These are phyloP conservation scores for Eristalis arbustorum DNA, from an alignment of 2,888 invertebrate genomes.

Conservation along the genomic window DNA sequence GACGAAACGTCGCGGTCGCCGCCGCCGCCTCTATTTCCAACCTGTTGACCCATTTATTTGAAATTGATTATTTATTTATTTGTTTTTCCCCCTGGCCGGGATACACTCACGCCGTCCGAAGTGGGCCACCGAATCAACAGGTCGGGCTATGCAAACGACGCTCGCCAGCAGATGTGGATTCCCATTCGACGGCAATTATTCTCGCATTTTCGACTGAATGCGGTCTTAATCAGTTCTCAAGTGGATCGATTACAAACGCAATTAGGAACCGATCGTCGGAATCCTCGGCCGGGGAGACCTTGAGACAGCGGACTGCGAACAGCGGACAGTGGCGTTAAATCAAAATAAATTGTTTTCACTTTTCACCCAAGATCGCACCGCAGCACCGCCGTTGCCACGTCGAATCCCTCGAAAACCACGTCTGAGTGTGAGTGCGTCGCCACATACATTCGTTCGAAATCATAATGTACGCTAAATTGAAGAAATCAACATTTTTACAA, in stretches of 20 bases:
- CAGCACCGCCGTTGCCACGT: not conserved
- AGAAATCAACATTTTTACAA: conserved; percentile 14
- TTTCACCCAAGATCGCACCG: not conserved
- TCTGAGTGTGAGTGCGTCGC: not conserved
- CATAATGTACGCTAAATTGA: not conserved
- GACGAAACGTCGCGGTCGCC: not conserved
- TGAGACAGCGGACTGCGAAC: not conserved
- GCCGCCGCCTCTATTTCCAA: conserved; percentile 43
- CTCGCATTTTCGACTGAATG: conserved; percentile 9
- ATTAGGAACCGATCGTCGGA: not conserved
- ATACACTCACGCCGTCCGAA: not conserved
- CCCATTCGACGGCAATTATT: conserved; percentile 32
- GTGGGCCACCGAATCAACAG: not conserved
- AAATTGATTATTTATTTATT: conserved; percentile 26
- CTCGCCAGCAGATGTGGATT: not conserved
- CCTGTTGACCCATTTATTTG: conserved; percentile 63
- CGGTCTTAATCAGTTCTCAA: not conserved
- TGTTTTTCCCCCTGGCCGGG: conserved; percentile 10
- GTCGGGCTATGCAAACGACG: not conserved
- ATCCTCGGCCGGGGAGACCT: not conserved
- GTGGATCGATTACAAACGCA: not conserved
- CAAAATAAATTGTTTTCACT: conserved; percentile 1
- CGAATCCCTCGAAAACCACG: not conserved
- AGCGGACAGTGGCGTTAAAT: not conserved
- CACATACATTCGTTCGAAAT: not conserved